phyloP scores from a whole-genome alignment of 2,888 invertebrate species.

The Ichneumoninae sp. region DNA sequence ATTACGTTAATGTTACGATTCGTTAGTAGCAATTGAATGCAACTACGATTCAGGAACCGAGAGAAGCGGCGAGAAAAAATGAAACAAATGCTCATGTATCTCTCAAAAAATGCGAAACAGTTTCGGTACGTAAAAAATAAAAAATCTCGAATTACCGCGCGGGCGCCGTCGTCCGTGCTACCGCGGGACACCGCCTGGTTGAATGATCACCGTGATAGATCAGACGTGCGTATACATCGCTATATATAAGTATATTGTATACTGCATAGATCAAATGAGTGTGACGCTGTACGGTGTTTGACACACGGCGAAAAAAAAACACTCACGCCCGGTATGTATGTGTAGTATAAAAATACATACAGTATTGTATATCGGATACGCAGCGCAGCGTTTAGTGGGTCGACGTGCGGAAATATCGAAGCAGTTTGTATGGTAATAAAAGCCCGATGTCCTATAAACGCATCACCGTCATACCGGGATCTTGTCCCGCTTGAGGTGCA shows the following conservation, averaged over 20 bases:
- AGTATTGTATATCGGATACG: conserved; percentile 22
- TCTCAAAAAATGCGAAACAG: conserved; percentile 49
- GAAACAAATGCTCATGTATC: conserved; percentile 50
- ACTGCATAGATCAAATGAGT: conserved; percentile 13
- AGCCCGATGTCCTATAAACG: conserved; percentile 56
- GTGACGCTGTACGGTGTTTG: conserved; percentile 32
- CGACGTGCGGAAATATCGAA: conserved; percentile 60
- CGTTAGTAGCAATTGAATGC: conserved; percentile 25
- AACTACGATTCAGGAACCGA: conserved; percentile 5
- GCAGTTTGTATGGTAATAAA: conserved; percentile 61
- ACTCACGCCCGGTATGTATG: not conserved
- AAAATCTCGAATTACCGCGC: conserved; percentile 51
- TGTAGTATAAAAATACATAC: not conserved
- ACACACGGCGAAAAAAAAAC: conserved; percentile 12
- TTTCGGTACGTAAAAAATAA: conserved; percentile 41
- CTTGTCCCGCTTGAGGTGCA: conserved; percentile 22
- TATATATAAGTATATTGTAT: conserved; percentile 26
- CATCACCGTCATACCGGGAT: conserved; percentile 52
- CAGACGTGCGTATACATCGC: conserved; percentile 35
- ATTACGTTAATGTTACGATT: conserved; percentile 39
- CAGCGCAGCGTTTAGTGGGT: conserved; percentile 56
- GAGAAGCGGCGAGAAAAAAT: not conserved
- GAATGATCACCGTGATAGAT: conserved; percentile 62
- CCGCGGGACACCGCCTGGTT: conserved; percentile 38
- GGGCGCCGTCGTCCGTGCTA: not conserved